phyloP scores from a whole-genome alignment of 2,113 vertebrate species.

The Caretta caretta region DNA sequence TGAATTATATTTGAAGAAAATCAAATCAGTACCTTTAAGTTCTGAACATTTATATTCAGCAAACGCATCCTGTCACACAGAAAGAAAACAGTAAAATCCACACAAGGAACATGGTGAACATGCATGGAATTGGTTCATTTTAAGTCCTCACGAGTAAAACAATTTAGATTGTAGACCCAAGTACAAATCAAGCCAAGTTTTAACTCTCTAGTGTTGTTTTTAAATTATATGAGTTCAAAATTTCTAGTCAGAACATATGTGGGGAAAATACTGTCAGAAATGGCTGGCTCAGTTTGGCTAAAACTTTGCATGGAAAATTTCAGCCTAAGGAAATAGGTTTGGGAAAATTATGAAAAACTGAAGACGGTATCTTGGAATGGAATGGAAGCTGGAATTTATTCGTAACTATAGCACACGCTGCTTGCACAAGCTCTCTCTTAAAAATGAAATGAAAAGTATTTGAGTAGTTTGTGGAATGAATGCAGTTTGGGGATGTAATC shows the following conservation, averaged over 20 bases:
- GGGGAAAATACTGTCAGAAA: slow-evolving; percentile 12
- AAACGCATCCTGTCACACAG: not conserved
- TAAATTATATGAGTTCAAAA: accelerated
- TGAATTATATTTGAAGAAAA: not conserved
- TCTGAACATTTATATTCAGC: not conserved
- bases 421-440: not conserved
- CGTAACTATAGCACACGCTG: not conserved
- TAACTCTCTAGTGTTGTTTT: not conserved
- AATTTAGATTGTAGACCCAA: not conserved
- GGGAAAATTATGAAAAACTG: not conserved
- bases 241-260: not conserved
- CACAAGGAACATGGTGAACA: not conserved
- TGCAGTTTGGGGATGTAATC: not conserved
- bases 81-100: not conserved
- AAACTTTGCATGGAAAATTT: not conserved
- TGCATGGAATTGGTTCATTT: not conserved
- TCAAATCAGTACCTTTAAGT: not conserved
- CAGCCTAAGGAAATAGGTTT: not conserved
- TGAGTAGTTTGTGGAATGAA: not conserved
- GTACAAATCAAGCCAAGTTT: not conserved
- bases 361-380: not conserved
- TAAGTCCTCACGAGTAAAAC: not conserved
- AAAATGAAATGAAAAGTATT: not conserved
- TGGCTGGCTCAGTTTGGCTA: not conserved
- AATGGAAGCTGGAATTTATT: not conserved